Evolutionary conservation across 2,888 invertebrate genomes (phyloP).

Genomic region (Archaeoteleia sp.): DNA sequence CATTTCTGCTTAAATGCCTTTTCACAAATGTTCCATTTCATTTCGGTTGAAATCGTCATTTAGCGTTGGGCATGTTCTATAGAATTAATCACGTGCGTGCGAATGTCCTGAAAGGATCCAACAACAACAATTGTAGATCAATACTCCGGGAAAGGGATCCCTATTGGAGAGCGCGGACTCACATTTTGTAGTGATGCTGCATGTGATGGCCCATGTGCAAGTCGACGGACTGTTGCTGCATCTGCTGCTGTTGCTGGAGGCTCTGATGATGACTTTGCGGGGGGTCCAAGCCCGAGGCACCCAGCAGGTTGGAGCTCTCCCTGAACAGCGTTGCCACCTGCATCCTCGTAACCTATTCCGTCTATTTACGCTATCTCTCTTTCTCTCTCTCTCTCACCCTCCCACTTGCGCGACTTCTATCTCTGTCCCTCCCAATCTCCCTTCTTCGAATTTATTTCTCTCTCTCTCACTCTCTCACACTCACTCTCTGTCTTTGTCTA

Average conservation of each 20-base stretch:
- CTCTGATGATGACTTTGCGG: constrained; percentile 71
- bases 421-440: constrained; percentile 5
- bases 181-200: constrained; percentile 74
- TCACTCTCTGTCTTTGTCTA: constrained; percentile 12
- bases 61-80: too few relatives aligned
- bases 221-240: constrained; percentile 68
- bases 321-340: constrained; percentile 83
- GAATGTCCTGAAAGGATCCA: too few relatives aligned
- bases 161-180: constrained; percentile 54
- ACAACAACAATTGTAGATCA: not conserved
- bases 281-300: constrained; percentile 80
- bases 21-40: too few relatives aligned
- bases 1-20: too few relatives aligned
- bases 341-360: constrained; percentile 73
- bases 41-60: too few relatives aligned
- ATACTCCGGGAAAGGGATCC: not conserved
- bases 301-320: constrained; percentile 81
- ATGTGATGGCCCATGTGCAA: constrained; percentile 72
- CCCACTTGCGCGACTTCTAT: too few relatives aligned
- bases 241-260: constrained; percentile 59
- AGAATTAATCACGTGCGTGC: too few relatives aligned
- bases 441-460: constrained; percentile 5
- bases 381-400: constrained; percentile 24
- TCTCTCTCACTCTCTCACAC: constrained; percentile 11
- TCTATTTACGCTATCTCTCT: constrained; percentile 29